Percentiles rank a stretch among this genome's conserved stretches.
Conservation (phyloP, 1,140 invertebrate species). For the Heliothis subflexa region DNA sequence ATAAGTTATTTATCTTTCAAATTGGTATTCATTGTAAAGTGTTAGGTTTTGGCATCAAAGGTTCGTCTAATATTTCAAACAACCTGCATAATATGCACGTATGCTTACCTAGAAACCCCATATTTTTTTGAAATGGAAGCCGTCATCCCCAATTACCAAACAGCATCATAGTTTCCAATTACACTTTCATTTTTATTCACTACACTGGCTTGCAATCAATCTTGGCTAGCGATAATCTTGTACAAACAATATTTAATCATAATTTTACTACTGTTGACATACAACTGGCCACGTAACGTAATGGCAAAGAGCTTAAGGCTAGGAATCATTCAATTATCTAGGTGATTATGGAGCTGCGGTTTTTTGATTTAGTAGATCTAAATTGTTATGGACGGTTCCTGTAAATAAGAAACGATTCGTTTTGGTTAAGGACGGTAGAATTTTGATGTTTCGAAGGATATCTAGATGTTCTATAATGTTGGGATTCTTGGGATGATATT, state of each 20-base stretch:
- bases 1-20: no score
- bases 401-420: no score
- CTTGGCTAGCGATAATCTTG: not conserved
- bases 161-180: not conserved
- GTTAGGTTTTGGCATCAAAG: no score
- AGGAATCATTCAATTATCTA: not conserved
- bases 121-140: not conserved
- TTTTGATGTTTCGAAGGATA: no score
- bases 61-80: no score
- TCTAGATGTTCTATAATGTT: no score
- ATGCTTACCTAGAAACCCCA: not conserved
- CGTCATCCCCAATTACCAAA: not conserved
- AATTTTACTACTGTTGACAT: slow-evolving; percentile 29
- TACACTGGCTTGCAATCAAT: slow-evolving; percentile 1
- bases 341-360: not conserved
- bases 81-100: no score
- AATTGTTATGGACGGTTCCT: no score
- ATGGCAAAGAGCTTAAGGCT: slow-evolving; percentile 14
- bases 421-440: no score
- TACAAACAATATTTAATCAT: slow-evolving; percentile 9
- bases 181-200: not conserved
- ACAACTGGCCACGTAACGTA: not conserved
- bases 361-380: not conserved
- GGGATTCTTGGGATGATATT: no score
- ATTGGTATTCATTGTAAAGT: no score